Evolutionary conservation across 2,888 invertebrate species (phyloP).

Genomic region (Parnassius smintheus): DNA sequence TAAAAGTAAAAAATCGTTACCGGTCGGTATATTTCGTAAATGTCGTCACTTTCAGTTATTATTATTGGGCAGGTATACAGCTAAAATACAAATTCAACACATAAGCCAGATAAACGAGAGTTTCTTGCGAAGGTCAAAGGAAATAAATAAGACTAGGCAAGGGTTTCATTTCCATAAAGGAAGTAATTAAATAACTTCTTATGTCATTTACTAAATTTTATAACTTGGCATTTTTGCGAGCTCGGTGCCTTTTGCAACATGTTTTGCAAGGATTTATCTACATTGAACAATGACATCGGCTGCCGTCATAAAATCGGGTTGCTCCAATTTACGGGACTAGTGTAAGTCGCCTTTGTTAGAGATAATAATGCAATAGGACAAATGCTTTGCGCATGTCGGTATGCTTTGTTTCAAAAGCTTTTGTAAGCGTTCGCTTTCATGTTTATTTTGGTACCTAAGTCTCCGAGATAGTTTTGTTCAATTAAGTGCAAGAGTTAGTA

Average conservation of each 20-base stretch:
- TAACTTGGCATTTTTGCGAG: conserved; percentile 44
- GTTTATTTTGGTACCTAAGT: conserved; percentile 41
- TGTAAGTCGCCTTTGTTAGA: conserved; percentile 58
- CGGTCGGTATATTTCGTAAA: too few relatives aligned
- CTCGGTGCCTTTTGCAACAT: conserved; percentile 50
- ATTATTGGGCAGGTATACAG: too few relatives aligned
- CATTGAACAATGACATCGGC: conserved; percentile 38
- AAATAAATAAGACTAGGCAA: conserved; percentile 7
- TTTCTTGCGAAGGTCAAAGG: conserved; percentile 14
- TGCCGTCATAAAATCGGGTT: conserved; percentile 59
- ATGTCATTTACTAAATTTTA: conserved; percentile 49
- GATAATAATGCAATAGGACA: conserved; percentile 62
- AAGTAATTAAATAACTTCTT: conserved; percentile 38
- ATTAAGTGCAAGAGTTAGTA: too few relatives aligned
- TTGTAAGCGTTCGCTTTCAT: conserved; percentile 65
- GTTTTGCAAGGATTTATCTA: conserved; percentile 64
- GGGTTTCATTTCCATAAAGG: conserved; percentile 1
- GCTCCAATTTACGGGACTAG: conserved; percentile 65
- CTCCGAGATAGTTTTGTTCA: background rate
- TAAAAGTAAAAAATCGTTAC: too few relatives aligned
- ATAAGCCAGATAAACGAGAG: background rate
- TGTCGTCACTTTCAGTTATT: too few relatives aligned
- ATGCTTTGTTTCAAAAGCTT: conserved; percentile 55
- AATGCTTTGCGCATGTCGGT: conserved; percentile 66
- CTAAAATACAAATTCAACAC: too few relatives aligned